Evolutionary conservation across 2,113 vertebrate species (phyloP).

Genomic region (Marmota flaviventris): DNA sequence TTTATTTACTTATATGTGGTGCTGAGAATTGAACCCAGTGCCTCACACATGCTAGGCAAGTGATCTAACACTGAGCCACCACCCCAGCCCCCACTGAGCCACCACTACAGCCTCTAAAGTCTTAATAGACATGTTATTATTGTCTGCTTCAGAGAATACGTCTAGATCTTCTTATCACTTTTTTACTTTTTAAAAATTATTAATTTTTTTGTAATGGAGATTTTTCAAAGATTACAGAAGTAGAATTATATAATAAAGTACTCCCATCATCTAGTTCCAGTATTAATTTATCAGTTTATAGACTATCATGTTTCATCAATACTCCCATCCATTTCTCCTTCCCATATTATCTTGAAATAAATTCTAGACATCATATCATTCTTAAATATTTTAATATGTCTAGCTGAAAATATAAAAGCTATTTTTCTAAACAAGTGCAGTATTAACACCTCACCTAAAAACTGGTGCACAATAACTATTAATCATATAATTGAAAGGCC

Average conservation of each 20-base stretch:
- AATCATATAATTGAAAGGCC: not conserved
- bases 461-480: not conserved
- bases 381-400: not conserved
- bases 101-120: not conserved
- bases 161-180: not conserved
- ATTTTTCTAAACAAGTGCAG: not conserved
- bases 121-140: not conserved
- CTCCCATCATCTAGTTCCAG: not conserved
- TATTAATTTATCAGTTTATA: not conserved
- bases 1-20: too few relatives aligned
- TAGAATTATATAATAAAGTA: conserved; percentile 37
- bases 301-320: not conserved
- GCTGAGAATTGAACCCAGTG: too few relatives aligned
- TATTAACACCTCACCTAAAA: not conserved
- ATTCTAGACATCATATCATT: not conserved
- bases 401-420: not conserved
- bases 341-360: conserved; percentile 49
- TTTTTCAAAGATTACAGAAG: conserved; percentile 30
- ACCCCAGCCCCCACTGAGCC: too few relatives aligned
- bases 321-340: not conserved
- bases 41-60: too few relatives aligned
- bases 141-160: not conserved
- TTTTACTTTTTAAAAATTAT: not conserved
- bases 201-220: not conserved
- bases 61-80: too few relatives aligned